phyloP scores from a whole-genome alignment of 2,113 vertebrate species.

The Canis aureus region DNA sequence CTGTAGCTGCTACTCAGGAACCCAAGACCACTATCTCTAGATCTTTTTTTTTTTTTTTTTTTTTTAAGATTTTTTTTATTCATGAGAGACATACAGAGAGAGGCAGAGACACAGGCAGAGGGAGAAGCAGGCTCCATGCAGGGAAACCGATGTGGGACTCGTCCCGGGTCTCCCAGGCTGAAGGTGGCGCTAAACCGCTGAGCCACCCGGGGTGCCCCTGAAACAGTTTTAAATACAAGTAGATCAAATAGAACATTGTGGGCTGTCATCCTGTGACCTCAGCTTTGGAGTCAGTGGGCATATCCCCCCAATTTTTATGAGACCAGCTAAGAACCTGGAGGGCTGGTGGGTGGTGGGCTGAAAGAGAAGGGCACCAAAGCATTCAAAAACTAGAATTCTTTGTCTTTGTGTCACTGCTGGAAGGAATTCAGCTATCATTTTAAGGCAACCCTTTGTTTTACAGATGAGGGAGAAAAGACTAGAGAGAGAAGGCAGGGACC shows the following conservation, averaged over 20 bases:
- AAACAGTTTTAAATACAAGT: background rate
- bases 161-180: too few species aligned
- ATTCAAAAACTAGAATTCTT: background rate
- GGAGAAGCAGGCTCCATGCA: too few species aligned
- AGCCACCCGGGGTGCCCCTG: too few species aligned
- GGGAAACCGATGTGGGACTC: too few species aligned
- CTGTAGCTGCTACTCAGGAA: background rate
- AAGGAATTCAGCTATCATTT: background rate
- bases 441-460: background rate
- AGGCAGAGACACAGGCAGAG: too few species aligned
- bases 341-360: background rate
- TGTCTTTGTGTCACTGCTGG: background rate
- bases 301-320: background rate
- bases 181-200: too few species aligned
- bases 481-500: background rate
- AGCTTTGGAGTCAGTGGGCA: background rate
- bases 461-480: background rate
- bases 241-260: background rate
- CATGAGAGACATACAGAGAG: too few species aligned
- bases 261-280: background rate
- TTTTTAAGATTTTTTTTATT: too few species aligned
- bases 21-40: background rate
- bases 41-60: background rate
- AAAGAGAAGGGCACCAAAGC: background rate
- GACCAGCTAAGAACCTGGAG: background rate